phyloP scores from a whole-genome alignment of 2,888 invertebrate genomes.

The Habrosyne pyritoides region DNA sequence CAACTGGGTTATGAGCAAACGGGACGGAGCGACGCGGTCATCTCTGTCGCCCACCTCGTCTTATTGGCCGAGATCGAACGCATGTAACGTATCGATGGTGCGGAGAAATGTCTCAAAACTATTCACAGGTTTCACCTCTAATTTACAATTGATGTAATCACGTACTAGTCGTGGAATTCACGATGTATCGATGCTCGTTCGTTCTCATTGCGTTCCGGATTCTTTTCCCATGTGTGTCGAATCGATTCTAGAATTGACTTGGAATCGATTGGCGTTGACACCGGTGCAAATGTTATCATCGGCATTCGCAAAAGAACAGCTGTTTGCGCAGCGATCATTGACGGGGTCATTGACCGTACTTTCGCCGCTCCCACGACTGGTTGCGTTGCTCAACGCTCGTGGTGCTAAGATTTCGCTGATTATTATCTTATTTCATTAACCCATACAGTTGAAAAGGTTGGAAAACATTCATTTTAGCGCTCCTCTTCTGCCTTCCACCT shows the following conservation, averaged over 20 bases:
- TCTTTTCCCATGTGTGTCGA: slow-evolving; percentile 14
- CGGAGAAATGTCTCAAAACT: slow-evolving; percentile 12
- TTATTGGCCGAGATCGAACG: slow-evolving; percentile 21
- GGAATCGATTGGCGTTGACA: slow-evolving; percentile 40
- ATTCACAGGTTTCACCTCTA: slow-evolving; percentile 52
- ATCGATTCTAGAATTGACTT: slow-evolving; percentile 12
- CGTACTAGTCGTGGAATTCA: slow-evolving; percentile 32
- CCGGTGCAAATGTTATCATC: slow-evolving; percentile 35
- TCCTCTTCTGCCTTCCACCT: neutral
- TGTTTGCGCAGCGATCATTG: slow-evolving; percentile 70
- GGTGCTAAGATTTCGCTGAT: slow-evolving; percentile 55
- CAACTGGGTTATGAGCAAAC: slow-evolving; percentile 60
- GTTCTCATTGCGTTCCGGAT: slow-evolving; percentile 11
- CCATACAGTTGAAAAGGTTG: slow-evolving; percentile 9
- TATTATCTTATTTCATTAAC: slow-evolving; percentile 26
- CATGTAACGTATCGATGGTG: slow-evolving; percentile 6
- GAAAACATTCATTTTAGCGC: slow-evolving; percentile 7
- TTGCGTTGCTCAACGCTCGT: slow-evolving; percentile 66
- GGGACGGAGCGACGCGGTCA: slow-evolving; percentile 41
- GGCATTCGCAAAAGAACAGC: slow-evolving; percentile 72
- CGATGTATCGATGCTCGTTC: neutral
- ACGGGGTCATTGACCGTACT: slow-evolving; percentile 75
- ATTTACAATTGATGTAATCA: slow-evolving; percentile 46
- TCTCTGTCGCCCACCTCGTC: slow-evolving; percentile 50
- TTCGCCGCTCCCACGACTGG: slow-evolving; percentile 78